These are phyloP conservation scores for Nematolebias whitei DNA, from an alignment of 2,113 vertebrate species.

Conservation along the genomic window DNA sequence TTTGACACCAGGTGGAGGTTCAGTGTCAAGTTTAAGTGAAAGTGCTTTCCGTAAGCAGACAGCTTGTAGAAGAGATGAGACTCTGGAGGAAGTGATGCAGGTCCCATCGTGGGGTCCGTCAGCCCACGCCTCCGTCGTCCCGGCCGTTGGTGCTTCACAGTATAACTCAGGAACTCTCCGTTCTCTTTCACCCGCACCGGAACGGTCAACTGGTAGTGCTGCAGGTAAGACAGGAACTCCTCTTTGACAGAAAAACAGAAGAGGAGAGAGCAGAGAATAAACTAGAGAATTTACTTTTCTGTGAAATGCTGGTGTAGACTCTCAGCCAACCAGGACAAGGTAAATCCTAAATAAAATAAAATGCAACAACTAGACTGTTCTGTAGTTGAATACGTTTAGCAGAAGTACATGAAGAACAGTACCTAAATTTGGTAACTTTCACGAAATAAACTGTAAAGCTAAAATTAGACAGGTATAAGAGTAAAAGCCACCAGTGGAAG, in stretches of 20 bases:
- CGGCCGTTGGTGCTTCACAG: slow-evolving; percentile 93
- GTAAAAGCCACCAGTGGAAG: too few species aligned
- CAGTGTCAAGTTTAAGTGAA: slow-evolving; percentile 97
- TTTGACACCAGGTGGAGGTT: slow-evolving; percentile 95
- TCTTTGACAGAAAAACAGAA: slow-evolving; percentile 83
- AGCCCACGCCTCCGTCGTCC: slow-evolving; percentile 88
- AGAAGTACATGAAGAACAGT: too few species aligned
- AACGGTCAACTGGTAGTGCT: slow-evolving; percentile 96
- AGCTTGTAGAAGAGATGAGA: slow-evolving; percentile 95
- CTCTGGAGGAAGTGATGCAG: slow-evolving; percentile 79
- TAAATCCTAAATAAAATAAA: too few species aligned
- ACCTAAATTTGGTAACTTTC: too few species aligned
- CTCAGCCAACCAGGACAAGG: too few species aligned
- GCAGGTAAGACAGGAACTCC: slow-evolving; percentile 98
- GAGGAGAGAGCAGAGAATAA: not conserved
- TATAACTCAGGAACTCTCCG: slow-evolving; percentile 96
- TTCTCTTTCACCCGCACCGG: slow-evolving; percentile 94
- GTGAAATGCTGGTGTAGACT: too few species aligned
- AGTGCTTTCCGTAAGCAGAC: slow-evolving; percentile 98
- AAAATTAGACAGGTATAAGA: too few species aligned
- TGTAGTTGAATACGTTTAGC: not conserved
- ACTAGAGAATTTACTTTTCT: not conserved
- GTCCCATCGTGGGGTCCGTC: slow-evolving; percentile 58
- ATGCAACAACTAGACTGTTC: too few species aligned
- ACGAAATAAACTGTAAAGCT: too few species aligned